Evolutionary conservation across 2,888 invertebrate species (phyloP).

Genomic region (Sialis lutaria): DNA sequence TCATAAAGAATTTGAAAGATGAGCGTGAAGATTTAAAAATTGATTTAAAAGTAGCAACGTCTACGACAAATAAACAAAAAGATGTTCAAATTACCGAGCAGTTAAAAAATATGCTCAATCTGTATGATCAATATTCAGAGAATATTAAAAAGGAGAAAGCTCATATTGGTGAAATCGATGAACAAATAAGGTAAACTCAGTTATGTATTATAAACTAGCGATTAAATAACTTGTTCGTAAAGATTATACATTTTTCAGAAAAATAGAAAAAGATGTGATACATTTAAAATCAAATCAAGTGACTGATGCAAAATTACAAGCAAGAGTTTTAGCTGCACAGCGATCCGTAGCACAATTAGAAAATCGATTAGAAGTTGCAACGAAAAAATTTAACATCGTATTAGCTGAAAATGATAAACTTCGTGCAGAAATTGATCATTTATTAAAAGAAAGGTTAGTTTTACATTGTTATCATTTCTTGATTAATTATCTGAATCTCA

Average conservation of each 20-base stretch:
- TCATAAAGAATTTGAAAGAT: conserved; percentile 37
- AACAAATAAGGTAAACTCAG: conserved; percentile 25
- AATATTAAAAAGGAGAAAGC: conserved; percentile 21
- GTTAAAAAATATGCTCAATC: conserved; percentile 32
- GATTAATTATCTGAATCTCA: neutral
- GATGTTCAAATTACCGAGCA: conserved; percentile 33
- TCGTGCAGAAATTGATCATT: conserved; percentile 62
- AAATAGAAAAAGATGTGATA: conserved; percentile 25
- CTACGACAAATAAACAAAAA: conserved; percentile 34
- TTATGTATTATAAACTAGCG: conserved; percentile 4
- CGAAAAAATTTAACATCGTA: conserved; percentile 57
- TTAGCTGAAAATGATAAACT: conserved; percentile 55
- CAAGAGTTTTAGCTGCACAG: conserved; percentile 31
- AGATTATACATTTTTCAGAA: neutral
- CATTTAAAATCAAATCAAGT: conserved; percentile 24
- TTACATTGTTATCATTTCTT: neutral
- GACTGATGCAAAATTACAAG: conserved; percentile 28
- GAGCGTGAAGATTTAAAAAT: conserved; percentile 45
- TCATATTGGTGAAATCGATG: conserved; percentile 28
- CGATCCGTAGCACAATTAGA: conserved; percentile 44
- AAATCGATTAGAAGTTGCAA: conserved; percentile 57
- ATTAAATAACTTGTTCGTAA: neutral
- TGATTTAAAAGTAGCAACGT: conserved; percentile 40
- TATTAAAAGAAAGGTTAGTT: conserved; percentile 55
- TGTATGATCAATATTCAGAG: conserved; percentile 30